Percentiles rank a stretch among this genome's conserved stretches.
Conservation (phyloP, 1,140 invertebrate species). For the Melitaea cinxia region DNA sequence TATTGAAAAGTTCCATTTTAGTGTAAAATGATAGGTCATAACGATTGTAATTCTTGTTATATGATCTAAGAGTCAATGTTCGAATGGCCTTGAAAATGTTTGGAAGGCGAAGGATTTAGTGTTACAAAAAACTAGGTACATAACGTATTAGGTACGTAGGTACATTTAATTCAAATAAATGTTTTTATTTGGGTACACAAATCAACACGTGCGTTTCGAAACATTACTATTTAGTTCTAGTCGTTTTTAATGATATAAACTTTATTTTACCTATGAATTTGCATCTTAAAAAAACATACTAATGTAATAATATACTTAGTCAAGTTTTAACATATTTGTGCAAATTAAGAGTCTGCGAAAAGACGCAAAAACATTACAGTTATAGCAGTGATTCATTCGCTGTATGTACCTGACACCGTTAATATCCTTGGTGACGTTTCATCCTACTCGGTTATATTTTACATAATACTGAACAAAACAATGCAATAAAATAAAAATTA, state of each 20-base stretch:
- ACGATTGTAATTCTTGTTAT: not conserved
- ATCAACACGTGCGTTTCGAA: too few relatives aligned
- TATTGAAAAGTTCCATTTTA: too few relatives aligned
- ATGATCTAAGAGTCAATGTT: constrained; percentile 25
- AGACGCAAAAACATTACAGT: constrained; percentile 73
- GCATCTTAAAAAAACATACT: not conserved
- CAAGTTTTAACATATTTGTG: constrained; percentile 61
- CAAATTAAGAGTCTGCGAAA: constrained; percentile 65
- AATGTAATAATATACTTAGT: constrained; percentile 8
- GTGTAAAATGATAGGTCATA: too few relatives aligned
- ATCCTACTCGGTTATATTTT: constrained; percentile 34
- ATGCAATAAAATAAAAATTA: not conserved
- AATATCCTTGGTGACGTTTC: constrained; percentile 55
- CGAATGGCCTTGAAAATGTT: constrained; percentile 15
- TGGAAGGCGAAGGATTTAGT: constrained; percentile 3
- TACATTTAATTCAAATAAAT: too few relatives aligned
- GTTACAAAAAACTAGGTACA: constrained; percentile 6
- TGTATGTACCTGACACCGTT: constrained; percentile 68
- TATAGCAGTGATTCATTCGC: constrained; percentile 73
- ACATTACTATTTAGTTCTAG: too few relatives aligned
- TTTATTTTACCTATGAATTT: too few relatives aligned
- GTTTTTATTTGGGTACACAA: too few relatives aligned
- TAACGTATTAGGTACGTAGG: not conserved
- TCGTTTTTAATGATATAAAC: too few relatives aligned
- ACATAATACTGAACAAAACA: constrained; percentile 1